Conservation (phyloP, 92 coral and sea anemone species). For the Porites lobata region DNA sequence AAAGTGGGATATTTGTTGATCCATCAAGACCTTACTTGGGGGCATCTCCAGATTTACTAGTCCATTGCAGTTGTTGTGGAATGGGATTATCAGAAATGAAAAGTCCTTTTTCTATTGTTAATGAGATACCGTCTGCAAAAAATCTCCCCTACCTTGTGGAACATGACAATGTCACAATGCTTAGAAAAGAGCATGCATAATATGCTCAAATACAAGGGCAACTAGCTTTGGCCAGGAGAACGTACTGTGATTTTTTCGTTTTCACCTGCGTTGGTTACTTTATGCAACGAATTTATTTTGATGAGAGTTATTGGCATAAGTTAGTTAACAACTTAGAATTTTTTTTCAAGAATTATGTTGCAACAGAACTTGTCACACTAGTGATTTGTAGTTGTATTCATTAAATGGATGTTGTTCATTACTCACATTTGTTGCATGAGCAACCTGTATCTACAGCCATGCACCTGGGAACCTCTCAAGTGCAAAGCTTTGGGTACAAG, state of each 20-base stretch:
- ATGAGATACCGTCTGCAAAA: background rate
- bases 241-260: conserved; percentile 54
- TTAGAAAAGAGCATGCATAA: conserved; percentile 12
- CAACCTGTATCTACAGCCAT: too few species aligned
- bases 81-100: conserved; percentile 42
- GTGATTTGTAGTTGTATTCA: background rate
- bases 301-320: background rate
- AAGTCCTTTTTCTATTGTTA: conserved; percentile 26
- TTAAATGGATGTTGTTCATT: background rate
- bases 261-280: background rate
- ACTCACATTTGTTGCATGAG: too few species aligned
- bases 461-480: too few species aligned
- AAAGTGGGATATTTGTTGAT: conserved; percentile 57
- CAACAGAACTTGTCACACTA: background rate
- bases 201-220: conserved; percentile 65
- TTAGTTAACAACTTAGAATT: conserved; percentile 6
- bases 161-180: background rate
- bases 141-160: background rate
- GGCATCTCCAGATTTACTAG: conserved; percentile 56
- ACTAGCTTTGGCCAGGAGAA: conserved; percentile 46
- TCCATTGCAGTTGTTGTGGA: conserved; percentile 62
- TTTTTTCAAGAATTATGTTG: conserved; percentile 22
- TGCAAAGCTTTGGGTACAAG: conserved; percentile 24
- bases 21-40: conserved; percentile 45
- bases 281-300: background rate